These are phyloP conservation scores for Leptosomus discolor DNA, from an alignment of 2,113 vertebrate species.

Conservation along the genomic window DNA sequence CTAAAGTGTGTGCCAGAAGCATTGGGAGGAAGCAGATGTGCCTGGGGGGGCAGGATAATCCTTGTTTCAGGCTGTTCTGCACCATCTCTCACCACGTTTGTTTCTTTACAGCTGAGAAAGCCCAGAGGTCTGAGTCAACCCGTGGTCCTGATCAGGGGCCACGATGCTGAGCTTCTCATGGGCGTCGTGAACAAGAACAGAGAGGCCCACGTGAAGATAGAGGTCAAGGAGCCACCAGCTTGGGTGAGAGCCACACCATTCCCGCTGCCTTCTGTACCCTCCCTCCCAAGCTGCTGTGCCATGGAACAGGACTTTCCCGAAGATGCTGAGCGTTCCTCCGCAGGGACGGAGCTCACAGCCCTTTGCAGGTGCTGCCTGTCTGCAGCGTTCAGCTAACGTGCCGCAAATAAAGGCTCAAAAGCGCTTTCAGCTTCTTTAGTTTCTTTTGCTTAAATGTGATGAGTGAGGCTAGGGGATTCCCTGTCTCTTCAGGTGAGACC, in stretches of 20 bases:
- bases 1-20: background rate
- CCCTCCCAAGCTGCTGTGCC: background rate
- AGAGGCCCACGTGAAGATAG: conserved; percentile 90
- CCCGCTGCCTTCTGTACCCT: background rate
- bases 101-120: conserved; percentile 78
- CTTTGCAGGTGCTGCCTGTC: background rate
- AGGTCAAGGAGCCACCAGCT: conserved; percentile 81
- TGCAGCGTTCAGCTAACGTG: background rate
- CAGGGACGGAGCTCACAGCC: background rate
- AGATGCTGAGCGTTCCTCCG: background rate
- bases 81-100: background rate
- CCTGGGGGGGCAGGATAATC: accelerated
- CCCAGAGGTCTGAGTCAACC: conserved; percentile 83
- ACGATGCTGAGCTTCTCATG: conserved; percentile 88
- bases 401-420: background rate
- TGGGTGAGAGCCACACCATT: conserved; percentile 78
- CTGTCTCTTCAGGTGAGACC: background rate
- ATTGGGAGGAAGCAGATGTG: background rate
- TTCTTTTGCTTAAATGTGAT: background rate
- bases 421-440: background rate
- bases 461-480: background rate
- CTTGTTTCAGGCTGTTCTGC: background rate
- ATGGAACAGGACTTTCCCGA: background rate
- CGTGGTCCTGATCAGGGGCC: conserved; percentile 89
- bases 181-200: conserved; percentile 94